Base-by-base conservation (phyloP, 2,888 invertebrate genomes). In the Drosophila demipolita region DNA sequence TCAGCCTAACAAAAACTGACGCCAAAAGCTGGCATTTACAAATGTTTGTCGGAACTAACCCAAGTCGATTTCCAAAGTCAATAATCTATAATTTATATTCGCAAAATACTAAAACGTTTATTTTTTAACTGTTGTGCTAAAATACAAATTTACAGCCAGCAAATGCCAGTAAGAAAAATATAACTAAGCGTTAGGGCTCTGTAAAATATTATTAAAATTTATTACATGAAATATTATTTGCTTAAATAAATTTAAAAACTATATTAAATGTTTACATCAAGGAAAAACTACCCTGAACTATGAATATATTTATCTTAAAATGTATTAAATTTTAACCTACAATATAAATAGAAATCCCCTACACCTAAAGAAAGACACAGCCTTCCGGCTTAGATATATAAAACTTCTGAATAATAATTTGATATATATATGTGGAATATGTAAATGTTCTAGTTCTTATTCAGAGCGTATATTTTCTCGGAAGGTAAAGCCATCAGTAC, bases 91-190 rank as follows among this genome's bases (percentile, higher is more conserved):
- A 53, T 38, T 71, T 52, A 33, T 64, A 17, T 52, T 45, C 32
- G 20, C 40, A 32, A 52, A 36, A 5, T 32, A 53, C 12, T n/a
- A 36, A 32, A 12, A 29, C 7, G 36, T 23, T 45, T 38, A 38
- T 36, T 12, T 32, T 32, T 50, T 50, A 57, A 65, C 58, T 58
- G 23, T 36, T 64, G 50, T 33, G 64, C 48, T 57, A 54, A 78
- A 61, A 75, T 72, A 53, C 53, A 58, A 65, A 78, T 73, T 57
- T 26, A 15, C 23, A 57, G 26, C n/a, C 71, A 3, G 17, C 12
- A 48, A 36, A 54, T 29, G 49, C 49, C 54, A 61, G 42, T 55
- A 23, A 36, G 35, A 15, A 11, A 33, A 60, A 59, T 59, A 23
- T 11, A 35, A 6, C 17, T 12, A 8, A 45, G n/a, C 52, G 57